Conservation (phyloP, 1,140 invertebrate species). For the Aphaenogaster rudis region DNA sequence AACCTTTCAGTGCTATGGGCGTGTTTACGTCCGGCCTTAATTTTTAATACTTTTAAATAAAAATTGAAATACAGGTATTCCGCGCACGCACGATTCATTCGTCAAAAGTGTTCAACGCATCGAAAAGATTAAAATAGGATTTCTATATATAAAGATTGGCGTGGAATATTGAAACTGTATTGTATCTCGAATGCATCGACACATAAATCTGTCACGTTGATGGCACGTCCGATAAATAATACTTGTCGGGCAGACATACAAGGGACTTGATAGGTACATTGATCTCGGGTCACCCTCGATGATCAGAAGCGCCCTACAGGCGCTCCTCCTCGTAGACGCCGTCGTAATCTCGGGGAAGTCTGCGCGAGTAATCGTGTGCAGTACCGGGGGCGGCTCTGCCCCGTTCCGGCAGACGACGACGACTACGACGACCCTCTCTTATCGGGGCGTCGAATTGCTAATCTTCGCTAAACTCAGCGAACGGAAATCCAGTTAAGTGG, state of each 20-base stretch:
- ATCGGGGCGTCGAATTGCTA: constrained; percentile 74
- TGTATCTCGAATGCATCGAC: neutral
- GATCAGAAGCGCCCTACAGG: constrained; percentile 4
- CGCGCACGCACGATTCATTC: neutral
- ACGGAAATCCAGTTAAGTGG: constrained; percentile 77
- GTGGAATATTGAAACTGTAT: constrained; percentile 1
- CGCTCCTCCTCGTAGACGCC: neutral
- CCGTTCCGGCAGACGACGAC: constrained; percentile 36
- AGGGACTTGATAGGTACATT: constrained; percentile 18
- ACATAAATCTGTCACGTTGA: neutral
- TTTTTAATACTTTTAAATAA: neutral
- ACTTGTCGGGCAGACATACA: constrained; percentile 5
- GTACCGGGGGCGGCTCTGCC: neutral
- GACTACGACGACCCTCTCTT: constrained; percentile 60
- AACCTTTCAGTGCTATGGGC: neutral
- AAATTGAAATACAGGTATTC: neutral
- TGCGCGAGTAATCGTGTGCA: constrained; percentile 56
- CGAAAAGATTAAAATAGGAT: neutral
- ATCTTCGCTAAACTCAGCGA: constrained; percentile 75
- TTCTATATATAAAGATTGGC: neutral
- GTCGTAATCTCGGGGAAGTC: constrained; percentile 59
- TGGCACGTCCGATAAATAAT: neutral
- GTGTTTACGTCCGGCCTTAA: neutral
- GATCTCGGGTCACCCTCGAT: constrained; percentile 34
- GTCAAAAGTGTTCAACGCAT: neutral